phyloP scores from a whole-genome alignment of 2,797 vertebrate genomes.

The Triplophysa yarkandensis region DNA sequence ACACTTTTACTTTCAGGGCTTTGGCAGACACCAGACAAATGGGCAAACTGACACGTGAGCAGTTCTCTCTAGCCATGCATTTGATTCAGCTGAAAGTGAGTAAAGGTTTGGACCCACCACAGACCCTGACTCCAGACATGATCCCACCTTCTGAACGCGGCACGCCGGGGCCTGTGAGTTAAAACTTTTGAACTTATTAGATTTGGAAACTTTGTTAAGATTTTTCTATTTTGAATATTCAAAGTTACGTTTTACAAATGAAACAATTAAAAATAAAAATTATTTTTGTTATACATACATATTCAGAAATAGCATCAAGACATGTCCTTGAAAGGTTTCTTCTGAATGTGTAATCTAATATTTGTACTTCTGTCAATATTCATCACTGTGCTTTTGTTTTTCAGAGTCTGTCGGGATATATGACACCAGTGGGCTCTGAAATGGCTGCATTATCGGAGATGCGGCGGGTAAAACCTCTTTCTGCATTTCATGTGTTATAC shows the following conservation, averaged over 20 bases:
- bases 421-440: constrained; percentile 87
- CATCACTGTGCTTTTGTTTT: background rate
- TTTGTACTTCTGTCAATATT: background rate
- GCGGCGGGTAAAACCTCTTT: constrained; percentile 83
- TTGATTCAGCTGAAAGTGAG: constrained; percentile 97
- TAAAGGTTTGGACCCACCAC: constrained; percentile 93
- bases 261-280: too few species aligned
- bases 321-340: background rate
- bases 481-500: background rate
- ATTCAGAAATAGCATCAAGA: background rate
- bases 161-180: constrained; percentile 84
- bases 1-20: constrained; percentile 76
- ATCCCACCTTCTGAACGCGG: constrained; percentile 91
- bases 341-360: background rate
- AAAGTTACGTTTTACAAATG: too few species aligned
- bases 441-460: constrained; percentile 86
- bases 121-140: constrained; percentile 89
- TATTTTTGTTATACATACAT: too few species aligned
- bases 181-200: background rate
- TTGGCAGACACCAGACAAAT: constrained; percentile 93
- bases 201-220: too few species aligned
- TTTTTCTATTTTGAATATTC: too few species aligned
- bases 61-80: constrained; percentile 95
- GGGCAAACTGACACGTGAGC: constrained; percentile 92
- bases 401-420: constrained; percentile 87